Evolutionary conservation across 2,888 invertebrate species (phyloP).

Genomic region (Melolontha melolontha): DNA sequence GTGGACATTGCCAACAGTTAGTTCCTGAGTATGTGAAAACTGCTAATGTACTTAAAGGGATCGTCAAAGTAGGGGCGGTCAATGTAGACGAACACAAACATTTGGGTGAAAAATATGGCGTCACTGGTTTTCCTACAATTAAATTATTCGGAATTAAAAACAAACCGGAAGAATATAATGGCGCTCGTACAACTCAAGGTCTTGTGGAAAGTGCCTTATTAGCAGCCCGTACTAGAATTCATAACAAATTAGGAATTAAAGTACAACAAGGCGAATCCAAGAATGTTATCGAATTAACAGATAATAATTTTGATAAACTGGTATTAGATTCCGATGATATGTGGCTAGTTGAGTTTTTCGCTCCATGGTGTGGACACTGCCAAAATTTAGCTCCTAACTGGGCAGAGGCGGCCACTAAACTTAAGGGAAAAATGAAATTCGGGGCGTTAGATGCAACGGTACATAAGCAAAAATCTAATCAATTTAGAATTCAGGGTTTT

Average conservation of each 20-base stretch:
- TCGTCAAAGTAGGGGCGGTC: slow-evolving; percentile 93
- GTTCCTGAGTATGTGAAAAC: slow-evolving; percentile 95
- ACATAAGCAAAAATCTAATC: slow-evolving; percentile 82
- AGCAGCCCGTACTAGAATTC: slow-evolving; percentile 81
- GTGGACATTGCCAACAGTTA: slow-evolving; percentile 89
- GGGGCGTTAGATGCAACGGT: slow-evolving; percentile 97
- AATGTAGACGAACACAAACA: slow-evolving; percentile 91
- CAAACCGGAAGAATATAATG: slow-evolving; percentile 86
- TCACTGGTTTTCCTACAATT: slow-evolving; percentile 94
- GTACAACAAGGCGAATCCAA: slow-evolving; percentile 63
- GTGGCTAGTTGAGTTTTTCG: slow-evolving; percentile 98
- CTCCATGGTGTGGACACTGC: slow-evolving; percentile 97
- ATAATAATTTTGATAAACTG: slow-evolving; percentile 92
- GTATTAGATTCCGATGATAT: slow-evolving; percentile 94
- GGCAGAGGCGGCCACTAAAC: slow-evolving; percentile 92
- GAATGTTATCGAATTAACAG: slow-evolving; percentile 93
- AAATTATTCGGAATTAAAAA: slow-evolving; percentile 93
- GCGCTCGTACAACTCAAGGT: slow-evolving; percentile 85
- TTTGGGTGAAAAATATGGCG: slow-evolving; percentile 82
- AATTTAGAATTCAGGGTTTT: slow-evolving; percentile 92
- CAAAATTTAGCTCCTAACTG: slow-evolving; percentile 97
- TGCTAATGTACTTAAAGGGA: slow-evolving; percentile 90
- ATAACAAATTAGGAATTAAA: slow-evolving; percentile 76
- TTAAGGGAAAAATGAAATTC: slow-evolving; percentile 96
- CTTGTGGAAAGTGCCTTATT: slow-evolving; percentile 86